These are phyloP conservation scores for Picus viridis DNA, from an alignment of 2,797 vertebrate genomes.

Conservation along the genomic window DNA sequence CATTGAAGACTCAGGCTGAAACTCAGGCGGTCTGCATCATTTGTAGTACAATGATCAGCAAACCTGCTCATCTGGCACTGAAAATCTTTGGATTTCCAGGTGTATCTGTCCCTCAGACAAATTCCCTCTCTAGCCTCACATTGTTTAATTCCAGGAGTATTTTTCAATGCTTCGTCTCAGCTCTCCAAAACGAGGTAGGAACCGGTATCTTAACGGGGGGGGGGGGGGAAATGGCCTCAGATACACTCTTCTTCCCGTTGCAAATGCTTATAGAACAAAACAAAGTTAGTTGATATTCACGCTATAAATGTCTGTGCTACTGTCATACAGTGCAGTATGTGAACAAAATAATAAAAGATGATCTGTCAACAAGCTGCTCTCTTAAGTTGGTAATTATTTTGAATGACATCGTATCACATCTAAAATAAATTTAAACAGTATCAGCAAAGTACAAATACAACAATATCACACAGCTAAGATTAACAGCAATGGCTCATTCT, in stretches of 20 bases:
- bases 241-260: neutral
- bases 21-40: neutral
- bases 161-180: neutral
- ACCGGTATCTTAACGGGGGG: too few relatives aligned
- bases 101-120: neutral
- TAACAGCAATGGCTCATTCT: conserved; percentile 75
- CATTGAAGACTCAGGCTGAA: neutral
- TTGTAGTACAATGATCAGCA: neutral
- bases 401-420: conserved; percentile 73
- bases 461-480: conserved; percentile 72
- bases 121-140: neutral
- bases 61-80: neutral
- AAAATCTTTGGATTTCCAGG: neutral
- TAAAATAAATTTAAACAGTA: conserved; percentile 73
- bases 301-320: conserved; percentile 70
- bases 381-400: conserved; percentile 75
- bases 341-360: conserved; percentile 74
- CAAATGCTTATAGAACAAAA: conserved; percentile 43
- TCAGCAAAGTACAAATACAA: conserved; percentile 69
- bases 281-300: conserved; percentile 66
- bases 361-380: conserved; percentile 78
- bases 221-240: neutral
- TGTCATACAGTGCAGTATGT: conserved; percentile 72
- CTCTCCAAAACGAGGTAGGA: neutral
- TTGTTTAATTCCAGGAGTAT: neutral